Percentiles rank a stretch among this genome's conserved stretches.
Conservation (phyloP, 2,797 vertebrate species). For the Iguana delicatissima region DNA sequence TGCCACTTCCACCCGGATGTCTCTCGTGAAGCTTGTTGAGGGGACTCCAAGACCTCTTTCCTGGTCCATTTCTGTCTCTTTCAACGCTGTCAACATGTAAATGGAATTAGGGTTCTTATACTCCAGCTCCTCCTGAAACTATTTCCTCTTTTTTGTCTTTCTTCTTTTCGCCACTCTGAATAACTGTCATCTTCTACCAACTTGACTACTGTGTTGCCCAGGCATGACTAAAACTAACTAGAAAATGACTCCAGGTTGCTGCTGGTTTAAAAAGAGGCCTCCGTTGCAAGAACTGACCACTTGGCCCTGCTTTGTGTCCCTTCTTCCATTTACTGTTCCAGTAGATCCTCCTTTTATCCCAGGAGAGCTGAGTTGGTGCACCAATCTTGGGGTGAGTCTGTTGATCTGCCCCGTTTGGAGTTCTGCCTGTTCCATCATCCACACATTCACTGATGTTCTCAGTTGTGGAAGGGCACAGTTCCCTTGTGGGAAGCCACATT, state of each 20-base stretch:
- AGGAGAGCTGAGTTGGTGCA: background rate
- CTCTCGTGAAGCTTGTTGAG: too few species aligned
- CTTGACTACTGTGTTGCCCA: background rate
- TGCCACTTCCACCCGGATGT: background rate
- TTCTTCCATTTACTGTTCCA: background rate
- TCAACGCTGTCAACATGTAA: background rate
- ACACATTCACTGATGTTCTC: background rate
- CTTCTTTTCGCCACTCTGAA: background rate
- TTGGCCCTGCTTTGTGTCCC: too few species aligned
- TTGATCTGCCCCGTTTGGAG: background rate
- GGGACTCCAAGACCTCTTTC: background rate
- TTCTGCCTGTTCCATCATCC: background rate
- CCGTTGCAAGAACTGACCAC: background rate
- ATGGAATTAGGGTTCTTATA: too few species aligned
- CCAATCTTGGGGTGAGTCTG: background rate
- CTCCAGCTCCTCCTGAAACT: too few species aligned
- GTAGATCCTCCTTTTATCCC: background rate
- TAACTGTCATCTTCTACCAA: background rate
- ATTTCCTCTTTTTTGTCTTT: background rate
- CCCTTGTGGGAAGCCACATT: background rate
- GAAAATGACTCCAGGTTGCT: background rate
- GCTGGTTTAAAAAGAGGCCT: too few species aligned
- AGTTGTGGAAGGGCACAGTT: background rate
- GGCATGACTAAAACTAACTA: background rate
- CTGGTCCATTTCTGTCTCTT: background rate